Percentiles rank a stretch among this genome's conserved stretches.
phyloP scores from a whole-genome alignment of 2,797 vertebrate species.

The Brachyalestes nurse region DNA sequence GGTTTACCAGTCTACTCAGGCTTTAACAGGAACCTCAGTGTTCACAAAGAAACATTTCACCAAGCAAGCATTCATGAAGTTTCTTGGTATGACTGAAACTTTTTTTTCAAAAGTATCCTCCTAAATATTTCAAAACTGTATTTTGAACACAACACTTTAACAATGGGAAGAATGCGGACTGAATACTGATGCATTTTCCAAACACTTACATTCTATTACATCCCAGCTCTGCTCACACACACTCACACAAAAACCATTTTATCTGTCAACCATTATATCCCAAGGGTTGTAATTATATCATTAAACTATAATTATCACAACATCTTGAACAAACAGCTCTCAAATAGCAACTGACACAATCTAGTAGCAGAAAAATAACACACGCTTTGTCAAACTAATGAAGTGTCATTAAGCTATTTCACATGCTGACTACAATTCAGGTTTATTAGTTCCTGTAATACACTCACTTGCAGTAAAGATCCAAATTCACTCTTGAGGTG shows the following conservation, averaged over 20 bases:
- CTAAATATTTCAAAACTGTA: not conserved
- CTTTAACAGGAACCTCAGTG: too few species aligned
- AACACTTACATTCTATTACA: not conserved
- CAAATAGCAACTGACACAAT: not conserved
- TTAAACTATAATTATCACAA: not conserved
- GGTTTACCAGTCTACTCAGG: too few species aligned
- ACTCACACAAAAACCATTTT: not conserved
- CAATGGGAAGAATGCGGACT: too few species aligned
- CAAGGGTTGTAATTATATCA: constrained; percentile 18
- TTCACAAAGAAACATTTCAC: too few species aligned
- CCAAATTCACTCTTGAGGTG: not conserved
- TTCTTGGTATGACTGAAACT: not conserved
- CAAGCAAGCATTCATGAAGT: not conserved
- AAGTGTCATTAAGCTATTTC: constrained; percentile 8
- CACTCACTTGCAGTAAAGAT: not conserved
- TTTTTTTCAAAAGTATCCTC: not conserved
- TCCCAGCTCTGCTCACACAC: not conserved
- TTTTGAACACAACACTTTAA: too few species aligned
- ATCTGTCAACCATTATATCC: not conserved
- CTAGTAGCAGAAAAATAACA: not conserved
- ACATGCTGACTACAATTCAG: not conserved
- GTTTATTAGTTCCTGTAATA: not conserved
- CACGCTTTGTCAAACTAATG: constrained; percentile 16
- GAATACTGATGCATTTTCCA: too few species aligned
- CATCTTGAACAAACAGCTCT: constrained; percentile 8